Evolutionary conservation across 2,888 invertebrate species (phyloP).

Genomic region (Diloba caeruleocephala): DNA sequence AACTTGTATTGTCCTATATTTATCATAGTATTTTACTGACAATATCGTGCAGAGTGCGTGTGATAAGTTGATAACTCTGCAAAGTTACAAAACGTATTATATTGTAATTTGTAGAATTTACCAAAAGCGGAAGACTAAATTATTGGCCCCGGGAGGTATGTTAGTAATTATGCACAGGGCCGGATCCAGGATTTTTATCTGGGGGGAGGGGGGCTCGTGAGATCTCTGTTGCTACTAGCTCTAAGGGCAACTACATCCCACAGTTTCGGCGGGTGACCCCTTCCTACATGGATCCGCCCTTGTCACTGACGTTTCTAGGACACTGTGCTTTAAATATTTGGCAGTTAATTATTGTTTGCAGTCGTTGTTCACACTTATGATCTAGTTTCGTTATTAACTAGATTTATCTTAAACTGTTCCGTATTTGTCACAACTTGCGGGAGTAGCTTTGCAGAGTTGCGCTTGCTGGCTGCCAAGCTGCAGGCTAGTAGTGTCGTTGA

Average conservation of each 20-base stretch:
- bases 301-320: constrained; percentile 14
- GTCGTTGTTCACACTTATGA: constrained; percentile 29
- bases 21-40: constrained; percentile 11
- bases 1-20: constrained; percentile 23
- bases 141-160: constrained; percentile 74
- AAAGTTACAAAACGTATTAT: constrained; percentile 4
- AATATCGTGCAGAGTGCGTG: constrained; percentile 10
- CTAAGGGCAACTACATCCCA: too few relatives aligned
- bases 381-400: constrained; percentile 29
- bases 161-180: constrained; percentile 17
- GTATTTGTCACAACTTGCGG: constrained; percentile 25
- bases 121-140: constrained; percentile 74
- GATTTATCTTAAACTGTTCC: constrained; percentile 4
- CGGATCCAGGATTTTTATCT: too few relatives aligned
- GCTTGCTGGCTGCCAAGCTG: background rate
- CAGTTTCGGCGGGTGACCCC: too few relatives aligned
- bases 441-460: constrained; percentile 8
- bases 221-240: too few relatives aligned
- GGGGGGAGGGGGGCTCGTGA: too few relatives aligned
- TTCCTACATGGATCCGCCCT: too few relatives aligned
- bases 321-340: constrained; percentile 13
- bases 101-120: constrained; percentile 23
- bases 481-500: constrained; percentile 8
- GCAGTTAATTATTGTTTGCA: constrained; percentile 31
- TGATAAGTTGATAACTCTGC: constrained; percentile 28